A percentile compares a stretch with the other conserved stretches of the same genome.
These are phyloP conservation scores for Agrotis exclamationis DNA, from an alignment of 2,888 invertebrate genomes.

Conservation along the genomic window DNA sequence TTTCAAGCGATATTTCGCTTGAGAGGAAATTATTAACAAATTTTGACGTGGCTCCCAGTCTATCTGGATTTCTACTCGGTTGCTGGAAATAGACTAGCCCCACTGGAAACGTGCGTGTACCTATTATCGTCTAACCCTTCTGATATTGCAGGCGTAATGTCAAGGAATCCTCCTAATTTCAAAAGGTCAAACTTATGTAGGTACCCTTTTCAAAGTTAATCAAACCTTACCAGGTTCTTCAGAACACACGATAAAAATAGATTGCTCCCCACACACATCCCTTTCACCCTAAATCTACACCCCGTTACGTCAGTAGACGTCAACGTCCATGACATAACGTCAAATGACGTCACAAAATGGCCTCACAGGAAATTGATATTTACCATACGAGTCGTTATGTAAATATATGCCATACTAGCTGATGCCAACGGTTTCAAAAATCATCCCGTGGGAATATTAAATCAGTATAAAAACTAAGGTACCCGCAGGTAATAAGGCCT, in stretches of 20 bases:
- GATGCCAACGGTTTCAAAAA: no score
- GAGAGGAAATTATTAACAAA: no score
- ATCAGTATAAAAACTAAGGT: no score
- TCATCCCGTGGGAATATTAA: no score
- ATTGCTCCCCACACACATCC: neutral
- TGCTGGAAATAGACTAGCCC: no score
- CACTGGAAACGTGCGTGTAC: no score
- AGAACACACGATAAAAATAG: neutral
- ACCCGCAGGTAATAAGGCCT: no score
- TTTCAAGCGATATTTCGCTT: no score
- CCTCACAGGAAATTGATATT: slow-evolving; percentile 56
- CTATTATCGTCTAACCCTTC: no score
- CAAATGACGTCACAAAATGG: slow-evolving; percentile 27
- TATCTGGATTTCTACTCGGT: no score
- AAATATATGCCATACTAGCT: slow-evolving; percentile 30
- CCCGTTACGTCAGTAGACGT: neutral
- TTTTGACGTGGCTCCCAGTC: no score
- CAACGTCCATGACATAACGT: slow-evolving; percentile 1
- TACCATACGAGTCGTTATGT: slow-evolving; percentile 10
- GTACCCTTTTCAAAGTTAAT: neutral
- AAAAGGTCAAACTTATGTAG: neutral
- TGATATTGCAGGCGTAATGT: no score
- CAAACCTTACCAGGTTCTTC: neutral
- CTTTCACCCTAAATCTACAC: slow-evolving; percentile 4
- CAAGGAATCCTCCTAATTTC: neutral